Evolutionary conservation across 2,888 invertebrate species (phyloP).

Genomic region (Ceramica pisi): DNA sequence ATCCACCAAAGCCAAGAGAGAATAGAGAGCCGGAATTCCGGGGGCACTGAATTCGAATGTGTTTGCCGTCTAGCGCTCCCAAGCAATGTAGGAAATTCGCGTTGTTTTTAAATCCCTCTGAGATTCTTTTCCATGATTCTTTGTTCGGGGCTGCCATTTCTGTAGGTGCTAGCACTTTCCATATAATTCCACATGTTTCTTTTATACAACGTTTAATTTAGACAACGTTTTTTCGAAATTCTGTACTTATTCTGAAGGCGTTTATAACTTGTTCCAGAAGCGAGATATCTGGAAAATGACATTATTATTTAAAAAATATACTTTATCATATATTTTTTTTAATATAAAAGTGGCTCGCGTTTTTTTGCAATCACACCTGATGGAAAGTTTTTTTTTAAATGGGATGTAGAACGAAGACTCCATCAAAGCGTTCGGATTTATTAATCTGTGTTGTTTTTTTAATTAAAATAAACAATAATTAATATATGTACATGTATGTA

Average conservation of each 20-base stretch:
- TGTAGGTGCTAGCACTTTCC: no score
- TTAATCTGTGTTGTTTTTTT: slow-evolving; percentile 44
- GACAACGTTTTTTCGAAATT: slow-evolving; percentile 52
- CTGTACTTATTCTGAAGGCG: slow-evolving; percentile 55
- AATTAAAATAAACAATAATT: no score
- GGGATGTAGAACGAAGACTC: slow-evolving; percentile 39
- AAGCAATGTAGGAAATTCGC: no score
- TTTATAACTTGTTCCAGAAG: slow-evolving; percentile 54
- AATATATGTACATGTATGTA: no score
- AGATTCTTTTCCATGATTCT: no score
- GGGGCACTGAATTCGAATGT: no score
- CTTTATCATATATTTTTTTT: slow-evolving; percentile 38
- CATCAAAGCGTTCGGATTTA: slow-evolving; percentile 47
- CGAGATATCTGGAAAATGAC: slow-evolving; percentile 52
- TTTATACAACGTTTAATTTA: slow-evolving; percentile 56
- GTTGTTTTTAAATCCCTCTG: no score
- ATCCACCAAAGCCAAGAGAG: slow-evolving; percentile 45
- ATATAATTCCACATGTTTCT: slow-evolving; percentile 14
- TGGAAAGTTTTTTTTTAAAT: slow-evolving; percentile 44
- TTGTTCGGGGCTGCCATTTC: no score
- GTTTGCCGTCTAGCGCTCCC: no score
- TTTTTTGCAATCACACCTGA: slow-evolving; percentile 47
- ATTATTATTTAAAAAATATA: slow-evolving; percentile 43
- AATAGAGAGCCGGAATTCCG: slow-evolving; percentile 35
- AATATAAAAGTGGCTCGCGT: slow-evolving; percentile 28